Percentiles rank a stretch among this genome's conserved stretches.
These are phyloP conservation scores for Drosophila prolongata DNA, from an alignment of 2,888 invertebrate species.

Conservation along the genomic window DNA sequence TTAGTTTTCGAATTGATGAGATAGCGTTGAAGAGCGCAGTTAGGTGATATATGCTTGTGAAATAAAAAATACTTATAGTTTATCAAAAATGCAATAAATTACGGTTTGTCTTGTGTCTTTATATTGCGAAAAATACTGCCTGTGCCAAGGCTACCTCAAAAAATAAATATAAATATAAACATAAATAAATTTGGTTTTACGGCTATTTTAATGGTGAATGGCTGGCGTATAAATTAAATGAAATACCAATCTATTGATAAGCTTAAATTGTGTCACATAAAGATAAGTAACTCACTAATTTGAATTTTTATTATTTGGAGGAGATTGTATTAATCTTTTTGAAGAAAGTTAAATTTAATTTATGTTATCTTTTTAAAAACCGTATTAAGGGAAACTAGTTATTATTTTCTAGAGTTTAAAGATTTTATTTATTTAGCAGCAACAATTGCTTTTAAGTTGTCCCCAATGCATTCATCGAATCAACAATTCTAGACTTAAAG, in stretches of 20 bases:
- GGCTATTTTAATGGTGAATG: too few relatives aligned
- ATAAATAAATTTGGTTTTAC: neutral
- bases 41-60: slow-evolving; percentile 12
- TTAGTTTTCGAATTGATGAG: slow-evolving; percentile 11
- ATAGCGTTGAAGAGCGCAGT: slow-evolving; percentile 2
- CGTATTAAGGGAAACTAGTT: too few relatives aligned
- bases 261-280: slow-evolving; percentile 1
- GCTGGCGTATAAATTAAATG: slow-evolving; percentile 1
- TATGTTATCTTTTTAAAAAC: neutral
- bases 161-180: neutral
- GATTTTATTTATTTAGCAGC: too few relatives aligned
- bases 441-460: too few relatives aligned
- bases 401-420: too few relatives aligned
- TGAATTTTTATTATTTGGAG: slow-evolving; percentile 2
- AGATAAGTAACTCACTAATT: slow-evolving; percentile 4
- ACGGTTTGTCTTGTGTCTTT: neutral
- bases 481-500: neutral
- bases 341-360: neutral
- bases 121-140: neutral
- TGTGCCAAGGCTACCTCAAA: neutral
- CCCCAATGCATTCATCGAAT: too few relatives aligned
- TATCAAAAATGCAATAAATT: neutral
- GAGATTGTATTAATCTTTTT: neutral
- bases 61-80: slow-evolving; percentile 5
- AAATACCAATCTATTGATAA: neutral